Base-by-base conservation (phyloP, 92 coral and sea anemone genomes). In the Bergia sp. region DNA sequence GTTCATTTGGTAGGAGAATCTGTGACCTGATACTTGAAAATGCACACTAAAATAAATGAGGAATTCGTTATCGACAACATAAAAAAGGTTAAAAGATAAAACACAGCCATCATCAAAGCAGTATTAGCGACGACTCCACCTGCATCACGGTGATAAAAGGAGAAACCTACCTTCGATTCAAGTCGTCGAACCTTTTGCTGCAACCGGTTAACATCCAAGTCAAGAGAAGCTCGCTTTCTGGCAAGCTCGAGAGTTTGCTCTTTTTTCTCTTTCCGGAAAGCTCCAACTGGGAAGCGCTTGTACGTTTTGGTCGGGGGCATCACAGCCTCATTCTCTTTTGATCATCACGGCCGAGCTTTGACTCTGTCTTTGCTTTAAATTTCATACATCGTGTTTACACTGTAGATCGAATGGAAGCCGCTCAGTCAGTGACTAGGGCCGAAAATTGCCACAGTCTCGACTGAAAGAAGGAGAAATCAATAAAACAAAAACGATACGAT, bases 401-500 rank as follows among this genome's bases (percentile, higher is more conserved):
- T 81, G 73, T 81, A 61, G 53, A 61, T 58, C 74, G 73, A 64
- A 82, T 65, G 57, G 86, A 64, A 82, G 74, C 74, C 76, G 76
- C 47, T 82, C 76, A 58, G 81, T 21, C 73, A 82, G 41, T 64
- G 69, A 58, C 72, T 76, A 75, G 15, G 89, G 69, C 49, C 74
- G 29, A 61, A 76, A 55, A 79, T 23, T 64, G 50, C 53, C 47
- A 75, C 64, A 72, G 42, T 74, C 18, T 86, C 71, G 72, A 58
- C 21, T 47, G 23, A 75, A 86, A 57, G 72, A 73, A 53, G 57
- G 69, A 45, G 81, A 76, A 86, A 86, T 74, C 82, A 75, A 73
- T 18, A 55, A 74, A 85, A 85, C 80, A 72, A 85, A 85, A 85
- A 85, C 37, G 57, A 85, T 73, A 86, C 82, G 81, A 86, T 86